Evolutionary conservation across 2,797 vertebrate species (phyloP).

Genomic region (Sus cebifrons): DNA sequence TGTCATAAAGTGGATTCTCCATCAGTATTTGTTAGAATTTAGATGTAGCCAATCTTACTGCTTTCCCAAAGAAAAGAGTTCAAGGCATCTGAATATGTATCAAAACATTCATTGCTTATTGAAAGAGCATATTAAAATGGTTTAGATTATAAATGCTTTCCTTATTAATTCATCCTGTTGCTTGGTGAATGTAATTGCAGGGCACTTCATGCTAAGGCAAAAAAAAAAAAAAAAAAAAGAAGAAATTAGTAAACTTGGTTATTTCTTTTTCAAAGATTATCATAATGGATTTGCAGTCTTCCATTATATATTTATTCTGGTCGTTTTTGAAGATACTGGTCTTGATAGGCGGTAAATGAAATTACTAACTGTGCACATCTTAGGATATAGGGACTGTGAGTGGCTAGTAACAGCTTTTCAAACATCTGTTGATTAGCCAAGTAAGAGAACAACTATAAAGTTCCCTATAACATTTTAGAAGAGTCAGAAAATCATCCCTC

Average conservation of each 20-base stretch:
- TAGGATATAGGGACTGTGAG: not conserved
- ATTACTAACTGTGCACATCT: not conserved
- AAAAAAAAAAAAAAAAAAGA: not conserved
- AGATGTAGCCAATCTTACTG: not conserved
- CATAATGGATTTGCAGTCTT: not conserved
- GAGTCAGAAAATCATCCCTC: not conserved
- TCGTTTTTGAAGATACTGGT: not conserved
- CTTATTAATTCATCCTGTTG: not conserved
- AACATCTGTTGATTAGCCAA: not conserved
- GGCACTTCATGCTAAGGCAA: not conserved
- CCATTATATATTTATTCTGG: not conserved
- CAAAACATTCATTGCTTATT: constrained; percentile 46
- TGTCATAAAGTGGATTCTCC: not conserved
- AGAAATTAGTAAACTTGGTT: not conserved
- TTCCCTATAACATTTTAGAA: not conserved
- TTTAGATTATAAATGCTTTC: not conserved
- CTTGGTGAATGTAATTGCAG: not conserved
- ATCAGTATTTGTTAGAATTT: constrained; percentile 8
- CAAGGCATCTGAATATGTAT: not conserved
- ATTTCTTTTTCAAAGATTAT: constrained; percentile 20
- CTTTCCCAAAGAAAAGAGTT: constrained; percentile 28
- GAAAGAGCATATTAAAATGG: constrained; percentile 8
- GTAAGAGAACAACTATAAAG: not conserved
- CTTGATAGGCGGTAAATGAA: not conserved
- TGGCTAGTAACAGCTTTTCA: not conserved